Conservation (phyloP, 2,113 vertebrate species). For the Aplodontia rufa region DNA sequence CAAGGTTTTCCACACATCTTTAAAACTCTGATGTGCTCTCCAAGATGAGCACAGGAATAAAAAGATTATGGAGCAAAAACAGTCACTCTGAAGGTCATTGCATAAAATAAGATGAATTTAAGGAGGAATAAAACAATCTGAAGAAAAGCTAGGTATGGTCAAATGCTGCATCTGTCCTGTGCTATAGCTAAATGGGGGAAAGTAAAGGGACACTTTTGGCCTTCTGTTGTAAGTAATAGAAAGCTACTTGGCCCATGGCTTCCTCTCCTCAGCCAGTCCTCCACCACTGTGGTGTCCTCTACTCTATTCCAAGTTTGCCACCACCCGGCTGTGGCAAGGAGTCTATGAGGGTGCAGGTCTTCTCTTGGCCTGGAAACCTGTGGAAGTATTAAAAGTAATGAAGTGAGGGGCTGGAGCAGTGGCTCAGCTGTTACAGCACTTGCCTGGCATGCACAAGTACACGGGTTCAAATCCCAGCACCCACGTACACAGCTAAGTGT, state of each 20-base stretch:
- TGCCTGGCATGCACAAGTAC: no score
- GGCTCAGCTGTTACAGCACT: no score
- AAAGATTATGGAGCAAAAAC: background rate
- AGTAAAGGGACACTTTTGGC: no score
- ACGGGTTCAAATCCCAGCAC: no score
- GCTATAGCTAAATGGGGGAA: no score
- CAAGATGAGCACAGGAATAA: background rate
- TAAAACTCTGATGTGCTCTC: background rate
- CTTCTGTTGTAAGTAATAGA: background rate
- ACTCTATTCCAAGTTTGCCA: background rate
- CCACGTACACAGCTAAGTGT: no score
- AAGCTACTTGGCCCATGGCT: background rate
- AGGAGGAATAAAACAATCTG: background rate
- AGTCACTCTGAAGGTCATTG: background rate
- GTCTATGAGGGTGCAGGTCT: background rate
- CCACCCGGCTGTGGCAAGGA: background rate
- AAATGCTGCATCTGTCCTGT: background rate
- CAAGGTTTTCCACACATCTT: background rate
- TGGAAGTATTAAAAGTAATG: background rate
- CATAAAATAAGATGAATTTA: background rate
- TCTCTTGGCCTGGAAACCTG: background rate
- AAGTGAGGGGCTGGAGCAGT: no score
- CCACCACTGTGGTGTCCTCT: background rate
- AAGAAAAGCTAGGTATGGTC: background rate
- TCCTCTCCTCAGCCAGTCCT: background rate